These are phyloP conservation scores for Bubo bubo DNA, from an alignment of 2,113 vertebrate genomes.

Conservation along the genomic window DNA sequence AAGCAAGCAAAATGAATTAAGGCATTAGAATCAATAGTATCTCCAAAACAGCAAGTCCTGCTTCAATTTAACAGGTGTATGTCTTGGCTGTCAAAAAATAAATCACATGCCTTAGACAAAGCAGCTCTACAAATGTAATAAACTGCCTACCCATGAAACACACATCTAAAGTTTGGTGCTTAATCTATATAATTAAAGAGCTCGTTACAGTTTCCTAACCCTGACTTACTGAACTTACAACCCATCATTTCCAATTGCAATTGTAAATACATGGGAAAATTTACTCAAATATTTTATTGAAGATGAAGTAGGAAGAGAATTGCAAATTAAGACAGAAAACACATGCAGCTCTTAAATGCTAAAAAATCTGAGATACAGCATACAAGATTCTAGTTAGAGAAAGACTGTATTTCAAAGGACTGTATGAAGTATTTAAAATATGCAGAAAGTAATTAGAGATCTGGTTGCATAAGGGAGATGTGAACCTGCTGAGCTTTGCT, in stretches of 20 bases:
- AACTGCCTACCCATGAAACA: neutral
- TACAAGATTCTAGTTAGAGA: neutral
- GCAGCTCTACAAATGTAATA: neutral
- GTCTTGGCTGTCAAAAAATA: neutral
- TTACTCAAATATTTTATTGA: neutral
- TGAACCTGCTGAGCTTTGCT: constrained; percentile 38
- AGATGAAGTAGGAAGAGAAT: neutral
- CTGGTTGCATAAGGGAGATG: constrained; percentile 13
- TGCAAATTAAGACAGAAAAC: neutral
- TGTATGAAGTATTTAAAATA: constrained; percentile 16
- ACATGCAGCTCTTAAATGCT: neutral
- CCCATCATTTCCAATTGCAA: neutral
- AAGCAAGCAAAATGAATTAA: neutral
- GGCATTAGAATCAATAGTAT: neutral
- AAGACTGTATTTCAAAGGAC: neutral
- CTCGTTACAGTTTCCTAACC: neutral
- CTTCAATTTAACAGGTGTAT: neutral
- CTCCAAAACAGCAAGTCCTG: neutral
- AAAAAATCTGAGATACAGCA: neutral
- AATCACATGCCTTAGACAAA: neutral
- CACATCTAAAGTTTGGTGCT: neutral
- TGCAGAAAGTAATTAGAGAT: constrained; percentile 49
- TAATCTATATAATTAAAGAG: neutral
- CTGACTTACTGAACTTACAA: neutral
- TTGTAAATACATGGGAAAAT: neutral